phyloP scores from a whole-genome alignment of 30 jellyfish, hydroid and myxozoan genomes.

The Aurelia aurita complex sp. Pacific region DNA sequence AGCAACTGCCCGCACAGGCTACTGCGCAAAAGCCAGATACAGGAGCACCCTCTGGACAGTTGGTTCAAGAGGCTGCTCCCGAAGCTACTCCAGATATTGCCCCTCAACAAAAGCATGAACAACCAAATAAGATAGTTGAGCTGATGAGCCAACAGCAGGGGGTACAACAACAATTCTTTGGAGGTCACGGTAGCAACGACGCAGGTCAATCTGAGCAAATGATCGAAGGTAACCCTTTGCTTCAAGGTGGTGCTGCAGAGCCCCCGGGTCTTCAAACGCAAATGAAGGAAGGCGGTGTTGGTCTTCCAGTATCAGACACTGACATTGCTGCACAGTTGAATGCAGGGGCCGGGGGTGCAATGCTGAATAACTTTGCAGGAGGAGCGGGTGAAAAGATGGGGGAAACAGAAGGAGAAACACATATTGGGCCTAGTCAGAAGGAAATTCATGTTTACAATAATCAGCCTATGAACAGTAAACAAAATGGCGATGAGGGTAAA shows the following conservation, averaged over 20 bases:
- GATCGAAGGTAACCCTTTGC: neutral
- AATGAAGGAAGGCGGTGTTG: conserved; percentile 37
- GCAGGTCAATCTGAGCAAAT: too few relatives aligned
- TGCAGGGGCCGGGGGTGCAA: too few relatives aligned
- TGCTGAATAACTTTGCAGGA: neutral
- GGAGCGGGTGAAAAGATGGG: conserved; percentile 9
- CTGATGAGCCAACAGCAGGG: neutral
- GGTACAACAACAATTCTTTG: too few relatives aligned
- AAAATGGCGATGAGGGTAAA: conserved; percentile 2
- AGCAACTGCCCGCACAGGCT: neutral
- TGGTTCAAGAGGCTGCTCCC: conserved; percentile 2
- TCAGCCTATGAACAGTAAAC: neutral
- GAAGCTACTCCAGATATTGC: neutral
- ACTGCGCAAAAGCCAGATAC: neutral
- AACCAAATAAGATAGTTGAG: conserved; percentile 48
- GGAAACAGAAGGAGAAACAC: conserved; percentile 10
- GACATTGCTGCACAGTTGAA: too few relatives aligned
- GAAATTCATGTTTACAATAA: conserved; percentile 16
- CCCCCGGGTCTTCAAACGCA: neutral
- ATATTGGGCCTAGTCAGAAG: conserved; percentile 42
- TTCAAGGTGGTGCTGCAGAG: neutral
- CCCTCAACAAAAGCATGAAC: conserved; percentile 18
- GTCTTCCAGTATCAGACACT: neutral
- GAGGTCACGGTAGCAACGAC: too few relatives aligned
- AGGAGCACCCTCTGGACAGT: neutral